Percentiles rank a stretch among this genome's conserved stretches.
These are phyloP conservation scores for Ia io DNA, from an alignment of 2,113 vertebrate species.

Conservation along the genomic window DNA sequence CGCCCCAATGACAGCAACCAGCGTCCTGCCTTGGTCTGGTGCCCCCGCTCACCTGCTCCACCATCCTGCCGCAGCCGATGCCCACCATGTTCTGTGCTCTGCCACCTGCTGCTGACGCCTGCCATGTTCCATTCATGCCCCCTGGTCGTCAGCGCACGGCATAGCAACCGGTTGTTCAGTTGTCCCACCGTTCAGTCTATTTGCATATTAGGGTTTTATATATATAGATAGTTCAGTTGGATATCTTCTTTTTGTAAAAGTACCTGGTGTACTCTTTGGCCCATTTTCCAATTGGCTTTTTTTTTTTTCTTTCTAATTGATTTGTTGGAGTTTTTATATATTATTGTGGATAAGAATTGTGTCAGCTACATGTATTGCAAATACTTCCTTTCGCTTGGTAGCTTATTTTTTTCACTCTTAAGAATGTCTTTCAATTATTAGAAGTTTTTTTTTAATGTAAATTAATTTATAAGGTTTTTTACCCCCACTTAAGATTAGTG, in stretches of 20 bases:
- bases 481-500: neutral
- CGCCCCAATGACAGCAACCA: too few species aligned
- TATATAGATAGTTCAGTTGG: neutral
- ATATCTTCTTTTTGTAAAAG: neutral
- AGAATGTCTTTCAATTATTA: neutral
- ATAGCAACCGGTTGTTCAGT: too few species aligned
- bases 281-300: neutral
- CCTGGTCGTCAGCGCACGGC: too few species aligned
- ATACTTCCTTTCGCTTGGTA: neutral
- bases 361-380: neutral
- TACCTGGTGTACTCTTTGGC: neutral
- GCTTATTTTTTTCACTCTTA: neutral
- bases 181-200: too few species aligned
- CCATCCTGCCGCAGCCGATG: too few species aligned
- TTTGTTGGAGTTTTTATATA: neutral
- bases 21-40: too few species aligned
- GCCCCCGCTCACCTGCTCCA: too few species aligned
- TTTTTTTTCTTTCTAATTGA: neutral
- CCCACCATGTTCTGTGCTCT: too few species aligned
- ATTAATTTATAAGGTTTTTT: neutral
- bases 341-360: neutral
- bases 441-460: neutral
- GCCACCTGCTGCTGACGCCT: too few species aligned
- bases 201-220: too few species aligned
- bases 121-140: too few species aligned